Evolutionary conservation across 2,113 vertebrate genomes (phyloP), one percentile per base, ranked within the genome.

Genomic region (Oryzias javanicus): DNA sequence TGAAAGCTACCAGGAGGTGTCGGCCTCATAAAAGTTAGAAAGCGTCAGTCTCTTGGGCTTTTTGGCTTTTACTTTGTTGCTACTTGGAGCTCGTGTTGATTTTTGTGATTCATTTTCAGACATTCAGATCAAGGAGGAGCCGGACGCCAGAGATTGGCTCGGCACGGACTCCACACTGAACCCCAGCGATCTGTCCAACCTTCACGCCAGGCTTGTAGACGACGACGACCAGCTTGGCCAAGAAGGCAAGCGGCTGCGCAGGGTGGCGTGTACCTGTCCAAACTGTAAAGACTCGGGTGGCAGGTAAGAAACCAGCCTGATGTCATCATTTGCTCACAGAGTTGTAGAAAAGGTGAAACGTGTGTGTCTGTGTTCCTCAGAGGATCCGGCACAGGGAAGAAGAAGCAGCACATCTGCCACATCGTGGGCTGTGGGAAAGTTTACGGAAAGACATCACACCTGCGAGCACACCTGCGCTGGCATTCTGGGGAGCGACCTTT

Each of bases 351-450:
- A 18, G 25, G 20, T 20, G 41, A 15, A 45, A 22, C 41, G 13
- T 27, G 52, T 6, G 0, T 57, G 4, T 49, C 35, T 74, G 52
- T 84, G 27, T 76, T 85, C 87, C 55, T 82, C 88, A 98, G 96
- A 89, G 97, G 96, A 61, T 94, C 95, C 71, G 94, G 91, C 90
- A 91, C 94, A 81, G 97, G 97, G 62, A 98, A 98, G 88, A 98
- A 98, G 90, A 98, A 98, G 86, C 96, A 98, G 85, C 97, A 99
- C 88, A 94, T 99, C 86, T 99, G 97, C 89, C 97, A 99, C 86
- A 98, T 99, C 72, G 93, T 91, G 12, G 97, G 97, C 67, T 99
- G 97, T 86, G 96, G 95, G 77, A 99, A 99, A 93, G 97, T 98
- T 1, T 99, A 99, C 46, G 97, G 97, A 64, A 99, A 99, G 76